Percentiles rank a stretch among this genome's conserved stretches.
Evolutionary conservation across 2,113 vertebrate species (phyloP).

Genomic region (Brachypodius melanocephalos): DNA sequence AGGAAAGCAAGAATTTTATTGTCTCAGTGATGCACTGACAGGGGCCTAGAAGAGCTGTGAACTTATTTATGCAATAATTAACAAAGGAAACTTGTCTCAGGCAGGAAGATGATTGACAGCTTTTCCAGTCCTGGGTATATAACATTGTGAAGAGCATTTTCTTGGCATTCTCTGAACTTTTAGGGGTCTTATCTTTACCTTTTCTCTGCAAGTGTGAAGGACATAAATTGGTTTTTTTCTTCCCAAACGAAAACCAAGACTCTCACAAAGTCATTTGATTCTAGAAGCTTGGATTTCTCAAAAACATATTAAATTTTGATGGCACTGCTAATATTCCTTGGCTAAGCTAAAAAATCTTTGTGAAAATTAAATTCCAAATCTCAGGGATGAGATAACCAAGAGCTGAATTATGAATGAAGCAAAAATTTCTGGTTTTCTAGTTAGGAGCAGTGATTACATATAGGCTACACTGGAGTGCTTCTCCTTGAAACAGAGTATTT

Average conservation of each 20-base stretch:
- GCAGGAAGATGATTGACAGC: neutral
- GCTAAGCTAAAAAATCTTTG: neutral
- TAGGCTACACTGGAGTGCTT: neutral
- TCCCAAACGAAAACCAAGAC: neutral
- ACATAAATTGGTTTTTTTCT: neutral
- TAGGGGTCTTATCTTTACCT: neutral
- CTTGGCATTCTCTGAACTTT: neutral
- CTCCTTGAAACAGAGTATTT: neutral
- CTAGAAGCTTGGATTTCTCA: neutral
- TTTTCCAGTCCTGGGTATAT: neutral
- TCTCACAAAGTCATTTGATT: neutral
- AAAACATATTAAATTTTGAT: neutral
- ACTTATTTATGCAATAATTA: neutral
- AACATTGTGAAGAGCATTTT: neutral
- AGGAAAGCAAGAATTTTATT: neutral
- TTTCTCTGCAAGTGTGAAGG: neutral
- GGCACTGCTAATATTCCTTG: neutral
- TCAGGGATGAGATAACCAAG: neutral
- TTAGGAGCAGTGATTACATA: neutral
- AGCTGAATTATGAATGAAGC: neutral
- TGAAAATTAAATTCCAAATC: conserved; percentile 5
- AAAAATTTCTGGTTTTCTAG: neutral
- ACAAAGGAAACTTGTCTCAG: neutral
- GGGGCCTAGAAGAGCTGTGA: neutral
- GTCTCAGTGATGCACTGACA: neutral